Evolutionary conservation across 2,797 vertebrate genomes (phyloP), one percentile per base, ranked within the genome.

Genomic region (Bradypodion pumilum): DNA sequence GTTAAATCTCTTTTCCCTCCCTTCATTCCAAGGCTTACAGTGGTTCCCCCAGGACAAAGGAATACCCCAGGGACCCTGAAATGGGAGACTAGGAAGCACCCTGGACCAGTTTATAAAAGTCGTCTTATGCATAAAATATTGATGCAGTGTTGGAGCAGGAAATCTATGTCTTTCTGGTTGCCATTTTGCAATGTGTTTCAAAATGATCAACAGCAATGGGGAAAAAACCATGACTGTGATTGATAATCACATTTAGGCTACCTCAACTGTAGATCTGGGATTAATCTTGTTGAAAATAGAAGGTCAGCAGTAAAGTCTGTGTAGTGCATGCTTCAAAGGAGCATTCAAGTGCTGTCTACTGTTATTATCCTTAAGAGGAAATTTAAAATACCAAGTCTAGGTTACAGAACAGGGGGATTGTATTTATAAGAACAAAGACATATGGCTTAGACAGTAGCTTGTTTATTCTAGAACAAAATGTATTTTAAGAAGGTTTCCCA

Each of bases 271-370:
- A 88, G 86, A 87, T 90, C 89, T 85, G 83, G 88, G 82, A 88
- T 78, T 89, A 0, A 25, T 88, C 88, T 92, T 90, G 52, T 74
- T 89, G 66, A 83, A 86, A 91, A 91, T 89, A 86, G 86, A 83
- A 88, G 68, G 87, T 88, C 70, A 91, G 81, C 84, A 80, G 77
- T 81, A 85, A 90, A 84, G 80, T 86, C 79, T 87, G 87, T 88
- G 81, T 85, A 86, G 83, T 86, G 85, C 23, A 73, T 44, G 12
- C 84, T 91, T 72, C 89, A 87, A 90, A 92, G 87, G 84, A 85
- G 88, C 89, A 85, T 85, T 93, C 90, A 87, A 89, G 83, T 90
- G 62, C 87, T 93, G 46, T 37, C 29, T 91, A 88, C 63, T 66
- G 59, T 85, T 87, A 85, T 92, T 83, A 86, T 85, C 89, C 29